Conservation (phyloP, 2,113 vertebrate genomes). For the Dromas ardeola region DNA sequence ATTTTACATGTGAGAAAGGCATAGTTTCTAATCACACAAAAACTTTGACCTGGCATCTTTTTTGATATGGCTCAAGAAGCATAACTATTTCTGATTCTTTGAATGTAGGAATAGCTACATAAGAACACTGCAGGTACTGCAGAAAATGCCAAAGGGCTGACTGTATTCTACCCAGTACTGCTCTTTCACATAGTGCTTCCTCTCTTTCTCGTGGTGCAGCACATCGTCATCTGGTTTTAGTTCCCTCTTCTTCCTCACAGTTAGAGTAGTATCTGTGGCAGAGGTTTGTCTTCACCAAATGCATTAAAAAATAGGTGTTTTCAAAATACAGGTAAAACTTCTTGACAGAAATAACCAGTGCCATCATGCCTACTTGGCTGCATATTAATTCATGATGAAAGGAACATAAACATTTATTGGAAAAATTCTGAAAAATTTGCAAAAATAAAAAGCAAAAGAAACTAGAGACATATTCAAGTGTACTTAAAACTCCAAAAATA, state of each 20-base stretch:
- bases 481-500: background rate
- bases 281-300: background rate
- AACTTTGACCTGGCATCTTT: background rate
- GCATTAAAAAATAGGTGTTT: background rate
- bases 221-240: background rate
- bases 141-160: background rate
- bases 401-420: rapidly evolving
- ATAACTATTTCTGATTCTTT: background rate
- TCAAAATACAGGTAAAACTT: background rate
- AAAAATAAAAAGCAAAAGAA: background rate
- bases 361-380: background rate
- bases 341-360: background rate
- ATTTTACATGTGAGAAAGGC: background rate
- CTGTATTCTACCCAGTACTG: background rate
- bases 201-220: rapidly evolving
- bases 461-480: background rate
- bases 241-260: background rate
- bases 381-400: background rate
- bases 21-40: background rate
- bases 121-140: background rate
- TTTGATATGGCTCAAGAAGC: background rate
- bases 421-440: background rate
- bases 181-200: background rate
- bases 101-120: background rate
- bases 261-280: background rate